Evolutionary conservation across 2,113 vertebrate genomes (phyloP).

Genomic region (Nothocercus julius): DNA sequence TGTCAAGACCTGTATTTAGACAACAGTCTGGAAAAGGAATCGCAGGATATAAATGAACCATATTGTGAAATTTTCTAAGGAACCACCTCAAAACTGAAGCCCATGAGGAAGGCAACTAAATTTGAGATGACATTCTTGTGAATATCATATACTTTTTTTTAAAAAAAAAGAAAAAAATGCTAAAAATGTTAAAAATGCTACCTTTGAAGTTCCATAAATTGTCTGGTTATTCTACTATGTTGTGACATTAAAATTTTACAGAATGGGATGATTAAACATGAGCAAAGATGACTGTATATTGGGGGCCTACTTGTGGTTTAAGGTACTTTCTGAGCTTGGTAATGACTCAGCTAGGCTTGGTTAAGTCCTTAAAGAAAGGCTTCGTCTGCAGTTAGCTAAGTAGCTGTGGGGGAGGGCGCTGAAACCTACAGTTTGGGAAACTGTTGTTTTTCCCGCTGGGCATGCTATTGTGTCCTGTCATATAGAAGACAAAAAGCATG

Average conservation of each 20-base stretch:
- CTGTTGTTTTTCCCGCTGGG: background rate
- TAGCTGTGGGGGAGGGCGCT: rapidly evolving
- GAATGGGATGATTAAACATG: background rate
- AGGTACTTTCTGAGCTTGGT: background rate
- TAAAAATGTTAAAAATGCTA: background rate
- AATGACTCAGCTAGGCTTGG: background rate
- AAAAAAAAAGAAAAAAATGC: background rate
- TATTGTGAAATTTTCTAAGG: background rate
- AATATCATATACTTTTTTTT: background rate
- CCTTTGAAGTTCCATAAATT: background rate
- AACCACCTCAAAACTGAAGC: background rate
- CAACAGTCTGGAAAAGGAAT: background rate
- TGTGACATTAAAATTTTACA: background rate
- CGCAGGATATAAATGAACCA: background rate
- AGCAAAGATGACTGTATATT: background rate
- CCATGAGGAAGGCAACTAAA: background rate
- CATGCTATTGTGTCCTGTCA: background rate
- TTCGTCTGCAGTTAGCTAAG: rapidly evolving
- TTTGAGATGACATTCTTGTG: background rate
- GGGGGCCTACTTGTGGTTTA: background rate
- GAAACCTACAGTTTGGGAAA: background rate
- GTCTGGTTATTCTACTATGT: background rate
- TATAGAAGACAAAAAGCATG: background rate
- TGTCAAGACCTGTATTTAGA: background rate
- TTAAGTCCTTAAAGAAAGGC: rapidly evolving